Evolutionary conservation across 2,797 vertebrate species (phyloP).

Genomic region (Chloroceryle amazona): DNA sequence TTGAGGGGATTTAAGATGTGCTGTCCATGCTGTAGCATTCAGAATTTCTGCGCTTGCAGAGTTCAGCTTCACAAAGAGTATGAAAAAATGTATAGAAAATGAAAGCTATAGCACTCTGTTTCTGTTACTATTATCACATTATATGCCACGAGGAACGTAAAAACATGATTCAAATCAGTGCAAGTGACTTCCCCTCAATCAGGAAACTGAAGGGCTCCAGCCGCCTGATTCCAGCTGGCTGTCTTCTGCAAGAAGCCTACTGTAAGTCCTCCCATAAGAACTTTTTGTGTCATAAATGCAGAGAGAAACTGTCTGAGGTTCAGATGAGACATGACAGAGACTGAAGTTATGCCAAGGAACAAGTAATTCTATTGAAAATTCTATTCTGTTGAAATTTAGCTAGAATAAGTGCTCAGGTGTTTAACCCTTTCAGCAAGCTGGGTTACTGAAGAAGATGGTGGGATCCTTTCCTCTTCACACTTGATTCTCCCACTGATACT

Average conservation of each 20-base stretch:
- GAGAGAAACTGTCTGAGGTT: not conserved
- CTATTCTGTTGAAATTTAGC: accelerated
- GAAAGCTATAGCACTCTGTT: not conserved
- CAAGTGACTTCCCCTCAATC: not conserved
- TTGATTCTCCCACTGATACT: not conserved
- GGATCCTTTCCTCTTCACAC: not conserved
- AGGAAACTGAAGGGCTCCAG: not conserved
- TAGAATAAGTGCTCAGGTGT: not conserved
- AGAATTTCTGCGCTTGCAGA: not conserved
- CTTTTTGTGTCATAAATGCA: accelerated
- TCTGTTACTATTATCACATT: not conserved
- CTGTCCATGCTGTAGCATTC: not conserved
- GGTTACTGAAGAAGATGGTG: not conserved
- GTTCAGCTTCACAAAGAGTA: not conserved
- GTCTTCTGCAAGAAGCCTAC: not conserved
- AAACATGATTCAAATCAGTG: not conserved
- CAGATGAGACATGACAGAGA: not conserved
- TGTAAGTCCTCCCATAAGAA: not conserved
- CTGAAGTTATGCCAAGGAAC: not conserved
- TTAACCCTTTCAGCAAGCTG: not conserved
- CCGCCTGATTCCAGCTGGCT: not conserved
- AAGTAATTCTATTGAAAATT: not conserved
- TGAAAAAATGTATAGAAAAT: not conserved
- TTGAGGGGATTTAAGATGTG: not conserved
- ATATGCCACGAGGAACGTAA: not conserved